These are phyloP conservation scores for Hydropsyche betteni DNA, from an alignment of 2,888 invertebrate species.

Conservation along the genomic window DNA sequence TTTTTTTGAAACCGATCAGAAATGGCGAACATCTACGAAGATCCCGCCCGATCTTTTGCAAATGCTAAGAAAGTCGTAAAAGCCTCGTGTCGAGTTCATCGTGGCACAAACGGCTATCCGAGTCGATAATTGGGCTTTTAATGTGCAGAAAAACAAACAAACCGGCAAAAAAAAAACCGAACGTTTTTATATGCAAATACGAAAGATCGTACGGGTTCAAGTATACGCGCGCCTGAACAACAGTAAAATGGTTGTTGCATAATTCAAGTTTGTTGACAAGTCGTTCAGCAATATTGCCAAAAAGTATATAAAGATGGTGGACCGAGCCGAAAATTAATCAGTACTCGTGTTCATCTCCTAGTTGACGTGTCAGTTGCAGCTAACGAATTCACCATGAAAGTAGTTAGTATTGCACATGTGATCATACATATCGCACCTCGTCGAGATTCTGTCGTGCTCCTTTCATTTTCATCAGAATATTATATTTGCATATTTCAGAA, in stretches of 20 bases:
- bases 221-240: background rate
- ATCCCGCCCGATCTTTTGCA: no score
- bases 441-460: no score
- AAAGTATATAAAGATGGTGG: constrained; percentile 15
- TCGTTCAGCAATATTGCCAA: constrained; percentile 26
- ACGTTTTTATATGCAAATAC: constrained; percentile 4
- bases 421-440: no score
- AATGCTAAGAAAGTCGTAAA: no score
- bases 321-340: background rate
- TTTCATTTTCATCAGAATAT: no score
- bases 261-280: constrained; percentile 8
- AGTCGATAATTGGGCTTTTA: no score
- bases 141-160: background rate
- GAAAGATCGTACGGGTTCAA: constrained; percentile 30
- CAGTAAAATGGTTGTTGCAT: constrained; percentile 7
- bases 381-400: constrained; percentile 9
- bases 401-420: constrained; percentile 1
- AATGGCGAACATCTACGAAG: no score
- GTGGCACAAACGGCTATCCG: no score
- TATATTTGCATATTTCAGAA: no score
- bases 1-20: no score
- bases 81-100: no score
- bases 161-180: background rate
- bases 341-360: constrained; percentile 12
- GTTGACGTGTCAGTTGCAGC: constrained; percentile 15